phyloP scores from a whole-genome alignment of 1,140 invertebrate species.

The Samia ricini region DNA sequence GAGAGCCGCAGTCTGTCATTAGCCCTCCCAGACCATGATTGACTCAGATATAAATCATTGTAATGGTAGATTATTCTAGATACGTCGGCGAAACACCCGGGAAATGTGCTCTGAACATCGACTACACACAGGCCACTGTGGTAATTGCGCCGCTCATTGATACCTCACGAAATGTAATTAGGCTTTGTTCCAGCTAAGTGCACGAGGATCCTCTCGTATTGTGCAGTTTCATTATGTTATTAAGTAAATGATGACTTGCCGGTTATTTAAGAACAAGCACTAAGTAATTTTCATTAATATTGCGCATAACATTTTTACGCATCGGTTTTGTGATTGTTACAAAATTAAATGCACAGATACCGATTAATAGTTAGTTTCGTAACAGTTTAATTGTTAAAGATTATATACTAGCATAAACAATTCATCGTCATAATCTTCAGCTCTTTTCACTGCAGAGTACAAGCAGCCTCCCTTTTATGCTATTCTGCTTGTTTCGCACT shows the following conservation, averaged over 20 bases:
- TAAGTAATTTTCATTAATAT: constrained; percentile 3
- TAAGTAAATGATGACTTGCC: constrained; percentile 46
- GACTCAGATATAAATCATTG: constrained; percentile 69
- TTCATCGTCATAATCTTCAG: no score
- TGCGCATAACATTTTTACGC: background rate
- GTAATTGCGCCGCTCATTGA: constrained; percentile 70
- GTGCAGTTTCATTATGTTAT: constrained; percentile 45
- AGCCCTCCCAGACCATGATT: constrained; percentile 54
- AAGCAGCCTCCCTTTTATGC: no score
- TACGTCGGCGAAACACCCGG: constrained; percentile 62
- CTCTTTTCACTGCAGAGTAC: no score
- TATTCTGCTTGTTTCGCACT: no score
- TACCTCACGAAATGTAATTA: constrained; percentile 69
- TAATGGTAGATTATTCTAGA: constrained; percentile 73
- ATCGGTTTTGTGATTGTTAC: no score
- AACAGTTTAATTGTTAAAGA: no score
- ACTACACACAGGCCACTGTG: constrained; percentile 59
- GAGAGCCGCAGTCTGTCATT: constrained; percentile 54
- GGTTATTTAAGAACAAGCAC: constrained; percentile 8
- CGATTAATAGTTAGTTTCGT: no score
- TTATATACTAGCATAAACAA: no score
- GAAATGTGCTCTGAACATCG: constrained; percentile 56
- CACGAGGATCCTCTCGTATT: constrained; percentile 40
- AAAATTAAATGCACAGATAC: no score
- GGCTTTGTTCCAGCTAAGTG: constrained; percentile 58